Conservation (phyloP, 2,113 vertebrate genomes). For the Tympanuchus pallidicinctus region DNA sequence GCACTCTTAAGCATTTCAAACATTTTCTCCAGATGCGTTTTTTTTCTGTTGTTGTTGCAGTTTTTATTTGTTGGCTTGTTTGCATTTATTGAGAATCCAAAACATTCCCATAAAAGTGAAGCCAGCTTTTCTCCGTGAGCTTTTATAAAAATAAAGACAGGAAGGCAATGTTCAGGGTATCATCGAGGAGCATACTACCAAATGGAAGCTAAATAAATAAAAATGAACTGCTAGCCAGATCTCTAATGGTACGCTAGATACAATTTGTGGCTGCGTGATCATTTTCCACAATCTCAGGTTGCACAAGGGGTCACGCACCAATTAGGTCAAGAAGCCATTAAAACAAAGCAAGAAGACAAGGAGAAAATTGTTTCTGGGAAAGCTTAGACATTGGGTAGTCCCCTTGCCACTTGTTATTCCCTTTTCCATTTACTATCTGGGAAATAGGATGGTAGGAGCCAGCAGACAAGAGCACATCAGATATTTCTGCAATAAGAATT, state of each 20-base stretch:
- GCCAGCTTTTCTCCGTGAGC: background rate
- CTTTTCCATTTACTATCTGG: background rate
- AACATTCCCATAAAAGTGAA: background rate
- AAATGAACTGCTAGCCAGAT: background rate
- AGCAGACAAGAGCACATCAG: background rate
- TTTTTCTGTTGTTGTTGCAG: background rate
- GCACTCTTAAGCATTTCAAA: background rate
- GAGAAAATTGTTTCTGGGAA: background rate
- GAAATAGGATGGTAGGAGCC: background rate
- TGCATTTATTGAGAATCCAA: background rate
- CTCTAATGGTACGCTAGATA: background rate
- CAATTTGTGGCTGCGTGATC: background rate
- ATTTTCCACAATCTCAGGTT: background rate
- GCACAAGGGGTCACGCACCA: background rate
- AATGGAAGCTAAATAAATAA: background rate
- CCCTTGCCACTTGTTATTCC: background rate
- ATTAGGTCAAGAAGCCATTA: background rate
- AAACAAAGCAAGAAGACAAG: background rate
- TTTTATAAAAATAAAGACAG: background rate
- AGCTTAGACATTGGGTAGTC: background rate
- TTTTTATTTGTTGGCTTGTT: background rate
- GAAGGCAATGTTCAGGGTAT: background rate
- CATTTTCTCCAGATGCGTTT: background rate
- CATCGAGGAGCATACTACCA: fast-evolving
- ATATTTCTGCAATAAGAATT: background rate